These are phyloP conservation scores for Chymomyza fuscimana DNA, from an alignment of 2,888 invertebrate genomes.

Conservation along the genomic window DNA sequence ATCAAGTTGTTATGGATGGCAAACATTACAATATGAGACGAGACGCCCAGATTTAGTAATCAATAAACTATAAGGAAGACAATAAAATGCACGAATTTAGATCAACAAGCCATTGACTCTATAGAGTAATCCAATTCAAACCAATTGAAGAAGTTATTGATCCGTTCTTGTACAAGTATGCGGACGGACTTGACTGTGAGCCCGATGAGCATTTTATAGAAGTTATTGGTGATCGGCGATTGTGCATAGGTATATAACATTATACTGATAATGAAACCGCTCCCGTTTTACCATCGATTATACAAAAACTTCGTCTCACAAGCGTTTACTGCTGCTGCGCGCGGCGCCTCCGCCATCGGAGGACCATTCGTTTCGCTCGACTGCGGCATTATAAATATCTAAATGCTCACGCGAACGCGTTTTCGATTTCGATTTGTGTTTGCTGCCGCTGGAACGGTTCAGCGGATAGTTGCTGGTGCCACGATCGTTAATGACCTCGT, in stretches of 20 bases:
- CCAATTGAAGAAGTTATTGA: background rate
- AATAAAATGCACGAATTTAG: slow-evolving; percentile 7
- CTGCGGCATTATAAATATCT: slow-evolving; percentile 64
- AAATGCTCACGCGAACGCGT: slow-evolving; percentile 63
- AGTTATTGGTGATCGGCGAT: background rate
- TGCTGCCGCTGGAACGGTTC: slow-evolving; percentile 47
- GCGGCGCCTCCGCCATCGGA: slow-evolving; percentile 61
- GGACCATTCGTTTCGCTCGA: slow-evolving; percentile 77
- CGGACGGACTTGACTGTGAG: slow-evolving; percentile 10
- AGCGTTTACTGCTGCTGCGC: slow-evolving; percentile 63
- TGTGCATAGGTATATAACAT: slow-evolving; percentile 5
- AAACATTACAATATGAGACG: slow-evolving; percentile 56
- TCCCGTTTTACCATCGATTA: slow-evolving; percentile 51
- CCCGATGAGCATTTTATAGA: background rate
- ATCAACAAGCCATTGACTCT: background rate
- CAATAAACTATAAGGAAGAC: slow-evolving; percentile 49
- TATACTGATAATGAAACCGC: slow-evolving; percentile 40
- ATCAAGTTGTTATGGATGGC: slow-evolving; percentile 54
- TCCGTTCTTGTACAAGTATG: background rate
- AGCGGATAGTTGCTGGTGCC: slow-evolving; percentile 40
- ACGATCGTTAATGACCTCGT: slow-evolving; percentile 81
- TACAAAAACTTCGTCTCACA: slow-evolving; percentile 80
- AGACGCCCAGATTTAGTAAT: slow-evolving; percentile 26
- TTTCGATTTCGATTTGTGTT: slow-evolving; percentile 55
- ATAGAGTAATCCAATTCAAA: too few species aligned